Evolutionary conservation across 2,888 invertebrate genomes (phyloP).

Genomic region (Oxyteleia sp.): DNA sequence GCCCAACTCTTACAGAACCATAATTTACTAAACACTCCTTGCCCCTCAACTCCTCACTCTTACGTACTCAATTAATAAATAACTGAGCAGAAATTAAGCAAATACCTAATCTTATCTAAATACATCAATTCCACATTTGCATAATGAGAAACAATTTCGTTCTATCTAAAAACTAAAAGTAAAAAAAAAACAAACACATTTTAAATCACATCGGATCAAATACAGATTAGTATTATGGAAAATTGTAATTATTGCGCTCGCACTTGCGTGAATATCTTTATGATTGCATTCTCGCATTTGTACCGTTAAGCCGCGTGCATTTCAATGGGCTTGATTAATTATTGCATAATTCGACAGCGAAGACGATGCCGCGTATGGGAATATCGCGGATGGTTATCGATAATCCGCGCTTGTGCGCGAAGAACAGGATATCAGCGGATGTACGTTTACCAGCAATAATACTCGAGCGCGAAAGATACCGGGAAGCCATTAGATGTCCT

Average conservation of each 20-base stretch:
- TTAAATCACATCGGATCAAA: no score
- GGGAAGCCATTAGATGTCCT: no score
- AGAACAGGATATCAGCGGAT: conserved; percentile 58
- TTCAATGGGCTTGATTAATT: conserved; percentile 60
- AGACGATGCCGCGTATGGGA: conserved; percentile 29
- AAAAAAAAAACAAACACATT: no score
- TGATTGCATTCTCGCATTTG: not conserved
- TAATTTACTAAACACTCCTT: no score
- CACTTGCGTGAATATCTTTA: conserved; percentile 10
- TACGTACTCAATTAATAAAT: no score
- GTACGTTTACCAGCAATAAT: conserved; percentile 50
- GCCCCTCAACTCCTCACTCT: no score
- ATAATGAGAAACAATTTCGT: no score
- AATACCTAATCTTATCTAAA: no score
- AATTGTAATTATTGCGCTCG: conserved; percentile 12
- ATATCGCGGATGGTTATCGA: conserved; percentile 58
- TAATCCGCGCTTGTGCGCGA: conserved; percentile 43
- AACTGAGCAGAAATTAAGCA: no score
- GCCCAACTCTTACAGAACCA: no score
- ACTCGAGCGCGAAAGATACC: conserved; percentile 64
- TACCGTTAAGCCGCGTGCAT: conserved; percentile 51
- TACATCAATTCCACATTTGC: no score
- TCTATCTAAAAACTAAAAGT: no score
- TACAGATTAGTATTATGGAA: not conserved
- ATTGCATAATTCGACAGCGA: conserved; percentile 55